Percentiles rank a stretch among this genome's conserved stretches.
Evolutionary conservation across 2,113 vertebrate genomes (phyloP).

Genomic region (Brachypodius melanocephalos): DNA sequence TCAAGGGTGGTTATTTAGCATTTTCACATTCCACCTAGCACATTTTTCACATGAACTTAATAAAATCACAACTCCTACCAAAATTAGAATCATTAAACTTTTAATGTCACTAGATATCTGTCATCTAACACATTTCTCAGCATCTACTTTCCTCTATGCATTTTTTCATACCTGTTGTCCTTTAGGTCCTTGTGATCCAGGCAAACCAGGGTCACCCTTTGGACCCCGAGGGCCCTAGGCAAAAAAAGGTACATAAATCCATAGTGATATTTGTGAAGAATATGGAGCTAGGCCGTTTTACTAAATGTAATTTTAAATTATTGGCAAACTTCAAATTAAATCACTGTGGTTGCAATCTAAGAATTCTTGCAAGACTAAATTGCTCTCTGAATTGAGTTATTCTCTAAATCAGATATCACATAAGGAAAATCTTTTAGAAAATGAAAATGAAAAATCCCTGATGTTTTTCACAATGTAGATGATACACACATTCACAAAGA

Average conservation of each 20-base stretch:
- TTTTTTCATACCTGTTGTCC: slow-evolving; percentile 69
- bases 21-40: neutral
- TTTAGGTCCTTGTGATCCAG: slow-evolving; percentile 78
- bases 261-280: neutral
- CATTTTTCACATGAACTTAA: neutral
- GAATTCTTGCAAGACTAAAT: neutral
- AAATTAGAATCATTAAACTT: neutral
- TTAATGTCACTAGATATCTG: neutral
- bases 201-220: slow-evolving; percentile 83
- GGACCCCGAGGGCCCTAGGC: slow-evolving; percentile 82
- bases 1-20: neutral
- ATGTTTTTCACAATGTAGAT: neutral
- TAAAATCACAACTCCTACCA: neutral
- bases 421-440: neutral
- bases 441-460: neutral
- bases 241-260: neutral
- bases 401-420: neutral
- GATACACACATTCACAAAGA: neutral
- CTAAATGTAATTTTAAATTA: neutral
- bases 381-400: neutral
- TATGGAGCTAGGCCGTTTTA: neutral
- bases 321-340: neutral
- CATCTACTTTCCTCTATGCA: neutral
- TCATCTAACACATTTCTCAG: neutral
- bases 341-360: neutral